phyloP scores from a whole-genome alignment of 2,888 invertebrate genomes.

The Nasonovia ribisnigri region DNA sequence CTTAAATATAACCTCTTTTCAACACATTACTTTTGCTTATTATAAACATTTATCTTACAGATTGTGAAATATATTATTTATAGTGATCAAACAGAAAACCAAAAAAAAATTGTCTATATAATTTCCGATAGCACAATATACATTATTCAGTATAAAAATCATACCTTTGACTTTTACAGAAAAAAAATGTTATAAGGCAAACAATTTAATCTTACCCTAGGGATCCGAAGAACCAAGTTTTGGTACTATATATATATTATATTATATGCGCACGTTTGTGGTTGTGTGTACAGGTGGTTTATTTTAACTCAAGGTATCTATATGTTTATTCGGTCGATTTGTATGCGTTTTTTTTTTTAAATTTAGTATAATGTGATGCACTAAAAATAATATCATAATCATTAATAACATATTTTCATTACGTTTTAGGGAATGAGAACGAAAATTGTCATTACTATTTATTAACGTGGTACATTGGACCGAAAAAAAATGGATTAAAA shows the following conservation, averaged over 20 bases:
- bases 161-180: not conserved
- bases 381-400: not conserved
- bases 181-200: not conserved
- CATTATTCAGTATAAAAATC: not conserved
- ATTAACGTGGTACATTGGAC: not conserved
- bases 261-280: too few species aligned
- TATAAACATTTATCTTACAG: not conserved
- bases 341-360: not conserved
- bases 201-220: not conserved
- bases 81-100: not conserved
- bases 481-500: not conserved
- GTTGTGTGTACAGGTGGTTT: not conserved
- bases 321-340: not conserved
- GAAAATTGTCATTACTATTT: not conserved
- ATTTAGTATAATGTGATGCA: not conserved
- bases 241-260: not conserved
- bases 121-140: not conserved
- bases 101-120: not conserved
- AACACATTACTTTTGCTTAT: not conserved
- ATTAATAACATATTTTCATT: not conserved
- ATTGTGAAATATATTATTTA: not conserved
- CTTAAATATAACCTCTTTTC: not conserved
- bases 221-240: not conserved
- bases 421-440: not conserved
- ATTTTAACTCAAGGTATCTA: not conserved